These are phyloP conservation scores for Heliconius cydno DNA, from an alignment of 2,888 invertebrate genomes.

Conservation along the genomic window DNA sequence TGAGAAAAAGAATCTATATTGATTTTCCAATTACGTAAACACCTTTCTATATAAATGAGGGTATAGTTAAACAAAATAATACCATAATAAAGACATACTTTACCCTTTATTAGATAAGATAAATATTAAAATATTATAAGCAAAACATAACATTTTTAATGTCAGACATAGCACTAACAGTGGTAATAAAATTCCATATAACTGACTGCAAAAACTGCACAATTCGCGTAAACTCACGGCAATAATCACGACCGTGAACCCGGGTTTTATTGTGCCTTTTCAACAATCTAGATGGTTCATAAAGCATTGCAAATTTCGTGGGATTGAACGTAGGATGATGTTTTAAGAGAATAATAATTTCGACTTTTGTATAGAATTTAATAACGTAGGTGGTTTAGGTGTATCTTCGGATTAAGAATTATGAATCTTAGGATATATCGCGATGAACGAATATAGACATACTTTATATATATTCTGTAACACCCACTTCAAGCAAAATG, in stretches of 20 bases:
- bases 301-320: conserved; percentile 66
- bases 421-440: conserved; percentile 56
- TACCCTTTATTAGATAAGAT: neutral
- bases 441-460: conserved; percentile 63
- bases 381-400: conserved; percentile 71
- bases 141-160: conserved; percentile 60
- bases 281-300: conserved; percentile 77
- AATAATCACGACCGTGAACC: conserved; percentile 69
- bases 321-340: conserved; percentile 67
- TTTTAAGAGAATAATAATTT: conserved; percentile 30
- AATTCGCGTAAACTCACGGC: conserved; percentile 64
- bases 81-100: neutral
- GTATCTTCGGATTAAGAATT: conserved; percentile 55
- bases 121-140: conserved; percentile 26
- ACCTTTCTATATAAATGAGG: neutral
- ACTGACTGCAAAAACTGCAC: conserved; percentile 78
- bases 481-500: conserved; percentile 76
- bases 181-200: conserved; percentile 66
- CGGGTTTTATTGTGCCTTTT: conserved; percentile 67
- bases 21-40: neutral
- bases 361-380: conserved; percentile 66
- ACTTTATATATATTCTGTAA: conserved; percentile 65
- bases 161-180: conserved; percentile 71
- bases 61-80: neutral
- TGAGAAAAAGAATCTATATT: no score